Evolutionary conservation across 2,888 invertebrate genomes (phyloP), one percentile per base, ranked within the genome.

Genomic region (Trilocha varians): DNA sequence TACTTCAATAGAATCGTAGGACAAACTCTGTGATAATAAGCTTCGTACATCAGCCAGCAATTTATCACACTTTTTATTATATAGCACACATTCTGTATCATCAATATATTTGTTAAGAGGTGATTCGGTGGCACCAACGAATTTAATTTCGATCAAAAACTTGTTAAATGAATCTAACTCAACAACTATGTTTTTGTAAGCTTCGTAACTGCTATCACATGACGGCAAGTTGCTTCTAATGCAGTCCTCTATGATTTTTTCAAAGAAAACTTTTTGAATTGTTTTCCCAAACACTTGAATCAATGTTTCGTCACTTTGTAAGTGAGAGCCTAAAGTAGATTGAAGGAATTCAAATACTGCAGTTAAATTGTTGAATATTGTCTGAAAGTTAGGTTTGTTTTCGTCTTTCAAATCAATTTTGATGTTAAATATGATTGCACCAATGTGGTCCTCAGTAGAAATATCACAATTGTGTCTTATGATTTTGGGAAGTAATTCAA

Each of bases 311-410:
- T 76, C 74, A 40, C 65, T 62, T 39, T 82, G 75, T 57, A 86
- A 75, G 34, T 76, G 73, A 0, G 71, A 69, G 0, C 83, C 84
- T 2, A 87, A 55, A 0, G 82, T 82, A 9, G 79, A 76, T 36
- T 84, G 76, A 0, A 87, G 55, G 44, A 85, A 87, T 48, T 85
- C 87, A 66, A 87, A 86, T 37, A 84, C 69, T 2, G 78, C 79
- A 2, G 74, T 82, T 36, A 87, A 56, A 57, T 87, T 85, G 44
- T 74, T 82, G 32, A 87, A 79, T 34, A 85, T 72, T 1, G 77
- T 77, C 56, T 78, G 79, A 38, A 77, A 78, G 43, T 67, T 77
- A 1, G 86, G 85, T 38, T 68, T 72, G 1, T 65, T 69, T 1
- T 47, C 39, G 33, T 84, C 73, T 39, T 69, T 69, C 5, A 77